Base-by-base conservation (phyloP, 2,888 invertebrate species). In the Toxonevra muliebris region DNA sequence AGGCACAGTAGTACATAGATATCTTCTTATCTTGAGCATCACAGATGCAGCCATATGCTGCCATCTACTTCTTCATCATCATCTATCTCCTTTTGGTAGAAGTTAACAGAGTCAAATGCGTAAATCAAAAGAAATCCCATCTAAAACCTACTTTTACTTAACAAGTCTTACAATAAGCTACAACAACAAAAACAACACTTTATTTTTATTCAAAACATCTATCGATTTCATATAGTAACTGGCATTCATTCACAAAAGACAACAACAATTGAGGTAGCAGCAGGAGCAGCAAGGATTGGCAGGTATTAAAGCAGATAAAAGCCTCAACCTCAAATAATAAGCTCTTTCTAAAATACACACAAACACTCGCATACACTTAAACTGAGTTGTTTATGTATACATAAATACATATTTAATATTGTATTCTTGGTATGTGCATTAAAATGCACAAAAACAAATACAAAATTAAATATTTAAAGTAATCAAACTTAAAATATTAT, bases 301-400 rank as follows among this genome's bases (percentile, higher is more conserved):
- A 71, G 73, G 72, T 72, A 73, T 73, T 72, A 70, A 55, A 65
- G 45, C 66, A 69, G 48, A 64, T 59, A 66, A 62, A 66, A 65
- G 65, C 60, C 20, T 15, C 48, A 9, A 7, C 30, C 30, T 30
- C 30, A 30, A 30, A 30, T 30, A 30, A 30, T 30, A 2, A n/a
- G n/a, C 13, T 40, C 42, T 54, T 41, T 19, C 9, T 53, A n/a
- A 53, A 8, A 53, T 4, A 1, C 30, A 10, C 19, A 54, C 20
- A 17, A 10, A 40, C 13, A 13, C 45, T 53, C 2, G 13, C 11
- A 63, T 48, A 20, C 40, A 55, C 19, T 43, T 12, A 42, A 2
- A 30, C 30, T 2, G 30, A n/a, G n/a, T n/a, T n/a, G n/a, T n/a
- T n/a, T n/a, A n/a, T n/a, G n/a, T n/a, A n/a, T n/a, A n/a, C 30